Conservation (phyloP, 1,140 invertebrate species). For the Drosophila malerkotliana region DNA sequence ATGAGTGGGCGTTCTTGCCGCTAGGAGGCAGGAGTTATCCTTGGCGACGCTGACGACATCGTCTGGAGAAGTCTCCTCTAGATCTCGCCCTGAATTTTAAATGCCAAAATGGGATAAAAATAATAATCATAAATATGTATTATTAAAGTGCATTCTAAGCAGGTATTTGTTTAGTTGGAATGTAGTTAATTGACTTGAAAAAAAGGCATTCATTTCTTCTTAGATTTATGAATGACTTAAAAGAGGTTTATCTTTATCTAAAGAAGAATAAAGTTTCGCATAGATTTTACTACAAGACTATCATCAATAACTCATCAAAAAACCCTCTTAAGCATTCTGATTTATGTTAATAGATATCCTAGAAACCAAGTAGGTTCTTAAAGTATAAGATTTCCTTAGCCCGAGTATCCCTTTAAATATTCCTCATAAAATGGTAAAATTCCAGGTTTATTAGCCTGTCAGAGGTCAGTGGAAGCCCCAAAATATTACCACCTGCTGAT, state of each 20-base stretch:
- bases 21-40: conserved; percentile 11
- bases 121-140: conserved; percentile 39
- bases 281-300: too few species aligned
- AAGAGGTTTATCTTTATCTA: too few species aligned
- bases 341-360: background rate
- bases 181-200: conserved; percentile 1
- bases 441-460: conserved; percentile 6
- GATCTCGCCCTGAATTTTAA: conserved; percentile 61
- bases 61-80: conserved; percentile 22
- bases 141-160: background rate
- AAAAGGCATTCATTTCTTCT: too few species aligned
- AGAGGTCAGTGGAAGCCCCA: conserved; percentile 3
- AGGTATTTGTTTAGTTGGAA: background rate
- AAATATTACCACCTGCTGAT: conserved; percentile 72
- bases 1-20: conserved; percentile 37
- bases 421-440: conserved; percentile 4
- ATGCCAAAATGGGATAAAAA: conserved; percentile 60
- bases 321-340: too few species aligned
- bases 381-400: too few species aligned
- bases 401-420: background rate
- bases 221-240: too few species aligned
- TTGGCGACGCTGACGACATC: conserved; percentile 43
- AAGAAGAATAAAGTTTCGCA: too few species aligned
- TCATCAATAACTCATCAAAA: too few species aligned
- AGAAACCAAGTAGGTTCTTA: background rate